Base-by-base conservation (phyloP, 2,888 invertebrate species). In the Cryptops parisi region DNA sequence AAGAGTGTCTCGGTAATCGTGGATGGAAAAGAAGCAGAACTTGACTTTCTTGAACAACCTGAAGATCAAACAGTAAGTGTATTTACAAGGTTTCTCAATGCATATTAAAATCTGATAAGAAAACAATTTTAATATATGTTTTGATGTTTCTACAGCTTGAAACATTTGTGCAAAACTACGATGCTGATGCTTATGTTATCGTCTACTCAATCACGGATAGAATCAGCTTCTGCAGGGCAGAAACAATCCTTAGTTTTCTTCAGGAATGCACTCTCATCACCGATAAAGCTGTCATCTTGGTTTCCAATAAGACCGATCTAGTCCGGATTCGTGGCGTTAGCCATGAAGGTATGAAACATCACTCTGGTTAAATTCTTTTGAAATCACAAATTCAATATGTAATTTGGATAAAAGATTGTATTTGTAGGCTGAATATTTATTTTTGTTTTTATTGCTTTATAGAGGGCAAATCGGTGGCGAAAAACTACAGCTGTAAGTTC, bases 301-400 rank as follows among this genome's bases (percentile, higher is more conserved):
- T 91, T 2, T 93, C 87, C 43, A 94, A 94, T 67, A 94, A 94
- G 67, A 86, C 88, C 2, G 94, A 94, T 66, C 73, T 94, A 62
- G 93, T 87, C 0, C 76, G 93, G 60, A 83, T 89, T 2, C 76
- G 93, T 59, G 81, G 81, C 57, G 85, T 94, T 58, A 73, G 83
- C 19, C 77, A 81, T 9, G 82, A 86, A 69, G 91, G 93, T 91
- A 68, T 21, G 52, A 40, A 26, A 26, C 24, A 54, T 9, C 15
- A 33, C 15, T 33, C n/a, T n/a, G 15, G 6, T 33, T 33, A 33
- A 6, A 6, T 33, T 15, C 33, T 33, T 33, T 33, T 9, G 33
- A 9, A n/a, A n/a, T n/a, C n/a, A n/a, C n/a, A n/a, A n/a, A n/a
- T n/a, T n/a, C n/a, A n/a, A n/a, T n/a, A n/a, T n/a, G n/a, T n/a